Base-by-base conservation (phyloP, 2,888 invertebrate genomes). In the Apantesis nais region DNA sequence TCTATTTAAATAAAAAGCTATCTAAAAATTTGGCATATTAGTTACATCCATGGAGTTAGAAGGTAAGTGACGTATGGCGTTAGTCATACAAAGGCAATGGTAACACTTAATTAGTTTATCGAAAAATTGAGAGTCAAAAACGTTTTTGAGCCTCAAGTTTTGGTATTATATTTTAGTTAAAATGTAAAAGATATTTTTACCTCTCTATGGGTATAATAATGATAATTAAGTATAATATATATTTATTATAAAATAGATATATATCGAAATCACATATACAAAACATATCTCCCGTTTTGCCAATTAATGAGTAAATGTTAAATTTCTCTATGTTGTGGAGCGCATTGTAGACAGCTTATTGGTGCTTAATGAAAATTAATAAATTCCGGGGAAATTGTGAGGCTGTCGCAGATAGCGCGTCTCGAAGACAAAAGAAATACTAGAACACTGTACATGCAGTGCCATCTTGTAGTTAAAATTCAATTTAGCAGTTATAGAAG, bases 261-360 rank as follows among this genome's bases (percentile, higher is more conserved):
- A 29, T 71, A 74, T 75, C 70, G 75, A 72, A 76, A 78, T 70
- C 74, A 71, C 73, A 65, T 69, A 83, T 85, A 86, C 82, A 77
- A 85, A 81, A 90, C 90, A 92, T 92, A 92, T 94, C 95, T 95
- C 95, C 95, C 95, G 89, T 93, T 92, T 93, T 93, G 94, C 94
- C 95, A 95, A 95, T 95, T 95, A 95, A 88, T 81, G 86, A 83
- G 80, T 84, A 83, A n/a, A 83, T 80, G 72, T 82, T 82, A 86
- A 85, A 82, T 88, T 89, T 69, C 87, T 86, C 83, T 87, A 84
- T 85, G 84, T 88, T 86, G 82, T 84, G 69, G 82, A 79, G 83
- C 84, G 82, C 82, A 74, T 61, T 71, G 78, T 82, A 83, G 83
- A 79, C 78, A 79, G 82, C 79, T 82, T 83, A 72, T 78, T 68